Base-by-base conservation (phyloP, 2,113 vertebrate genomes). In the Grus americana region DNA sequence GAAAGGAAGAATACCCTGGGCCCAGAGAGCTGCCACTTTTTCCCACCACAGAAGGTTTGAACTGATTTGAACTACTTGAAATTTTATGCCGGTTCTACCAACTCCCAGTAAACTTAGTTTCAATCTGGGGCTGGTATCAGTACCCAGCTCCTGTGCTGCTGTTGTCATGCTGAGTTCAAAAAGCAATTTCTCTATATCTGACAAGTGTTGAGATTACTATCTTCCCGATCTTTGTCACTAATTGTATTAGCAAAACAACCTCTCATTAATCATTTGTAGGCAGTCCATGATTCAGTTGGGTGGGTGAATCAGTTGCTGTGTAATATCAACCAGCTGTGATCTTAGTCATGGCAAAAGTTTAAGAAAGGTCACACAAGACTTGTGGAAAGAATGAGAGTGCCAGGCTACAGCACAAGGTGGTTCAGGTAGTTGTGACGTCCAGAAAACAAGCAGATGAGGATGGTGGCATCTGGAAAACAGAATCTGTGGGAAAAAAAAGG, bases 231-330 rank as follows among this genome's bases (percentile, higher is more conserved):
- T 55, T 84, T 95, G 66, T 59, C 70, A 73, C 78, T 97, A 95
- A 96, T 40, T 82, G 42, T 82, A 55, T 95, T 81, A 89, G 74
- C 71, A 73, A 92, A 94, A 79, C 78, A 96, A 52, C 42, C 20
- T 82, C 83, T 95, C 67, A 22, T 85, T 95, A 81, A 89, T 95
- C 74, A 88, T 79, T 93, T 82, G 62, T 73, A 87, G 78, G 68
- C 76, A 95, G 70, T 16, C 66, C n/a, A 27, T 93, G 94, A 96
- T 96, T 96, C 92, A 96, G 73, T 18, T 57, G 62, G 58, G 46
- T 93, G 92, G 62, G 82, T 4, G 49, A 95, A 89, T 95, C 78
- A 52, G 34, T 65, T n/a, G 44, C 61, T 87, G 87, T 78, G 12
- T 84, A 86, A 81, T 91, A 91, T 84, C 72, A 92, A 29, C 34